Conservation (phyloP, 2,113 vertebrate genomes). For the Podiceps cristatus region DNA sequence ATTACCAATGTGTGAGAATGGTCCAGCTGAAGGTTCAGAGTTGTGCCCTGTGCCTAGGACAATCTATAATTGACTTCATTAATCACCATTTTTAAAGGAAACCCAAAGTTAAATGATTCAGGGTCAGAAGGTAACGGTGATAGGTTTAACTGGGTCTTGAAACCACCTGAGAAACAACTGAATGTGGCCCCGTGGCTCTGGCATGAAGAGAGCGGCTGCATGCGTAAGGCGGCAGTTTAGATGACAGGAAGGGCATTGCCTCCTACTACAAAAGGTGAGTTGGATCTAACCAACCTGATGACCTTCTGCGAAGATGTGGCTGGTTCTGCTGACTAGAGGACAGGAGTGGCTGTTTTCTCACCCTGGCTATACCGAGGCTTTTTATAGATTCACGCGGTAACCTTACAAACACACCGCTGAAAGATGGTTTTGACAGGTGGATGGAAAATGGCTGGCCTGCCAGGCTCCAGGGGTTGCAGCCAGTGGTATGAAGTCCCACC, state of each 20-base stretch:
- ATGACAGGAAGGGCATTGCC: background rate
- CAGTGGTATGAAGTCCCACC: background rate
- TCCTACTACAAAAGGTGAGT: background rate
- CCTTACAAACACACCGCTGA: background rate
- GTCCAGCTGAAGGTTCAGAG: background rate
- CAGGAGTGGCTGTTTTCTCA: background rate
- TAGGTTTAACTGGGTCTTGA: background rate
- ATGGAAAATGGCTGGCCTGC: background rate
- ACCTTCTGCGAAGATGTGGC: background rate
- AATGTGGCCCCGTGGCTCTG: background rate
- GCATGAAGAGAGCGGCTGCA: background rate
- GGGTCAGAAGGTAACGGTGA: background rate
- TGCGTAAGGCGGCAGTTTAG: background rate
- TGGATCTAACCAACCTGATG: background rate
- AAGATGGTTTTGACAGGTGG: background rate
- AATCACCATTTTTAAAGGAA: background rate
- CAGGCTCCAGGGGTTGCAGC: background rate
- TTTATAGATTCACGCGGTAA: background rate
- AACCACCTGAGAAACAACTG: background rate
- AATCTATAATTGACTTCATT: background rate
- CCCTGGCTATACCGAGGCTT: background rate
- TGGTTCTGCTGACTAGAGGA: background rate
- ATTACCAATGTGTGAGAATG: rapidly evolving
- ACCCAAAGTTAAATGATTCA: background rate
- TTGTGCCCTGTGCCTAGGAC: background rate